Conservation (phyloP, 2,113 vertebrate genomes). For the Oreochromis niloticus region DNA sequence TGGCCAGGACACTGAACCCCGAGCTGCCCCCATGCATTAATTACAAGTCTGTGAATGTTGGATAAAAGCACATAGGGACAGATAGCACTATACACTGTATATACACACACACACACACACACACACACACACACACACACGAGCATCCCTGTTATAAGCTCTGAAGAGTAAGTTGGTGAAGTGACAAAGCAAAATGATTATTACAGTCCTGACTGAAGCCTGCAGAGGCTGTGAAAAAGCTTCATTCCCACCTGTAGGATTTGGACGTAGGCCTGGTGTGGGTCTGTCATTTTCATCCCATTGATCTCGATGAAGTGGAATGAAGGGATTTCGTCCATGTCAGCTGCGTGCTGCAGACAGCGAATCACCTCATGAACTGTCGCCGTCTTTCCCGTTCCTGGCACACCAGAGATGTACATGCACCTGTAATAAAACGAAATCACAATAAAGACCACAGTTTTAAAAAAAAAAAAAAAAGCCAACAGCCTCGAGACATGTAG, state of each 20-base stretch:
- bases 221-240: not conserved
- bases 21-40: not conserved
- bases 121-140: not conserved
- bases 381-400: conserved; percentile 95
- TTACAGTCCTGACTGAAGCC: not conserved
- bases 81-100: not conserved
- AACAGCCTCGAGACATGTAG: not conserved
- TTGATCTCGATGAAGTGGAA: conserved; percentile 89
- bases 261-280: conserved; percentile 92
- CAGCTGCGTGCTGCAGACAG: conserved; percentile 80
- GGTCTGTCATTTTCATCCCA: conserved; percentile 98
- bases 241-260: conserved; percentile 80
- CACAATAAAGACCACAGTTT: not conserved
- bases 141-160: not conserved
- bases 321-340: conserved; percentile 76
- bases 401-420: conserved; percentile 97
- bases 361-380: conserved; percentile 89
- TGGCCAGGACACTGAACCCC: not conserved
- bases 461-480: not conserved
- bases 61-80: not conserved
- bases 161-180: not conserved
- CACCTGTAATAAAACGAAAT: conserved; percentile 71
- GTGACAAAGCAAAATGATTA: not conserved
- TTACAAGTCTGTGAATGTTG: not conserved
- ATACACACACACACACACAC: not conserved